These are phyloP conservation scores for Holcopasites calliopsidis DNA, from an alignment of 1,140 invertebrate genomes.

Conservation along the genomic window DNA sequence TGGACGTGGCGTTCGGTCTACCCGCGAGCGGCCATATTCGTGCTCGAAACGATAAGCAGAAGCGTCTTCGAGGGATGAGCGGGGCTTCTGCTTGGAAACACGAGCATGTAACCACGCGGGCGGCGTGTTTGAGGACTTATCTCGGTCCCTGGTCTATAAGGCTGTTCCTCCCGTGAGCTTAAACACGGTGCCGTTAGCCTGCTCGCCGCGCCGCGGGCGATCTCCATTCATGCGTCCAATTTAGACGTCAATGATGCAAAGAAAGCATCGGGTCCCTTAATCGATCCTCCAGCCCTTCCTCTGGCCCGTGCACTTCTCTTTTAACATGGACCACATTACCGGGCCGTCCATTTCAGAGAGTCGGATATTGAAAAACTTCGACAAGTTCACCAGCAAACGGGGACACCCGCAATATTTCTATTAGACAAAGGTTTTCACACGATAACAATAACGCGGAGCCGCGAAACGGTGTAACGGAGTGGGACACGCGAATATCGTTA, in stretches of 20 bases:
- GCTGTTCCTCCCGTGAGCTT: constrained; percentile 47
- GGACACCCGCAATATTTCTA: background rate
- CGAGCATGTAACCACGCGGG: constrained; percentile 50
- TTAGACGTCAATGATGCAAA: constrained; percentile 67
- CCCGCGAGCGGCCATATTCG: constrained; percentile 42
- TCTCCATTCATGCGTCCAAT: constrained; percentile 66
- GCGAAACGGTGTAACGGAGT: background rate
- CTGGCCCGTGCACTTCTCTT: too few relatives aligned
- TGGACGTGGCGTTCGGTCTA: background rate
- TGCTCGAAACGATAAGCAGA: constrained; percentile 41
- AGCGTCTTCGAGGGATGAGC: constrained; percentile 42
- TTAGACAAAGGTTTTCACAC: too few relatives aligned
- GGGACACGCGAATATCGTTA: constrained; percentile 24
- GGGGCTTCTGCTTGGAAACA: constrained; percentile 67
- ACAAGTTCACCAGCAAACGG: too few relatives aligned
- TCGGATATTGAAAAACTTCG: too few relatives aligned
- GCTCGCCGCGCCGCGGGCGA: constrained; percentile 59
- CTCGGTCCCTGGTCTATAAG: constrained; percentile 59
- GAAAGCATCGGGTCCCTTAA: constrained; percentile 46
- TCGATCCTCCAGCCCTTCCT: constrained; percentile 35
- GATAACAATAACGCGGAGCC: too few relatives aligned
- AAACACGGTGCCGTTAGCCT: constrained; percentile 55
- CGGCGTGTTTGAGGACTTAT: constrained; percentile 68
- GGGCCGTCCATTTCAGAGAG: too few relatives aligned
- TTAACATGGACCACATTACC: too few relatives aligned